phyloP scores from a whole-genome alignment of 2,113 vertebrate genomes.

The Bucco capensis region DNA sequence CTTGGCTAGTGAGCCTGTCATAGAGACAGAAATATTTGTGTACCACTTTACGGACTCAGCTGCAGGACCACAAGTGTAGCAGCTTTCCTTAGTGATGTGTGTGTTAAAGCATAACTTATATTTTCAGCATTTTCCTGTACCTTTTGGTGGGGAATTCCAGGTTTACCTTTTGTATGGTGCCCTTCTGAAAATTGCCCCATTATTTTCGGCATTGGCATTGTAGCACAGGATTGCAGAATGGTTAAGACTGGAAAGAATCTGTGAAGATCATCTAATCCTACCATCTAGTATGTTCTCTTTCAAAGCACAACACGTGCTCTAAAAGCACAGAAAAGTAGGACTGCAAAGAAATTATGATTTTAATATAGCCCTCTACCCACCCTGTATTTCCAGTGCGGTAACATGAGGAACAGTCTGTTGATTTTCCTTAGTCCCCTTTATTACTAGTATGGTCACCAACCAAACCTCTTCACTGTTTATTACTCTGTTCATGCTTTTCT shows the following conservation, averaged over 20 bases:
- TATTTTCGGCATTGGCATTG: neutral
- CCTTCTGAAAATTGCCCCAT: neutral
- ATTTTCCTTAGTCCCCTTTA: neutral
- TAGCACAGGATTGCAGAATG: neutral
- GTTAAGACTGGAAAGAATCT: neutral
- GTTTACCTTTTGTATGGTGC: neutral
- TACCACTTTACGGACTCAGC: neutral
- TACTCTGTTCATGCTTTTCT: neutral
- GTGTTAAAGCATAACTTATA: neutral
- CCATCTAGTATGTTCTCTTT: neutral
- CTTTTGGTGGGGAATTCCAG: neutral
- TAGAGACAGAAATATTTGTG: neutral
- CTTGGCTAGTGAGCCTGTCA: neutral
- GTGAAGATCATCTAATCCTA: neutral
- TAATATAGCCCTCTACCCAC: neutral
- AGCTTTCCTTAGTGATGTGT: neutral
- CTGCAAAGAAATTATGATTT: neutral
- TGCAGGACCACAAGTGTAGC: neutral
- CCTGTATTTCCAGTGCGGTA: neutral
- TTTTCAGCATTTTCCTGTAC: neutral
- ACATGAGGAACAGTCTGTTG: rapidly evolving
- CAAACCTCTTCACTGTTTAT: neutral
- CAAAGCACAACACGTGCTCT: neutral
- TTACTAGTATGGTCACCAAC: neutral
- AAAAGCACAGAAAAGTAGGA: neutral